Conservation (phyloP, 2,888 invertebrate genomes). For the Hirtodrosophila confusa region DNA sequence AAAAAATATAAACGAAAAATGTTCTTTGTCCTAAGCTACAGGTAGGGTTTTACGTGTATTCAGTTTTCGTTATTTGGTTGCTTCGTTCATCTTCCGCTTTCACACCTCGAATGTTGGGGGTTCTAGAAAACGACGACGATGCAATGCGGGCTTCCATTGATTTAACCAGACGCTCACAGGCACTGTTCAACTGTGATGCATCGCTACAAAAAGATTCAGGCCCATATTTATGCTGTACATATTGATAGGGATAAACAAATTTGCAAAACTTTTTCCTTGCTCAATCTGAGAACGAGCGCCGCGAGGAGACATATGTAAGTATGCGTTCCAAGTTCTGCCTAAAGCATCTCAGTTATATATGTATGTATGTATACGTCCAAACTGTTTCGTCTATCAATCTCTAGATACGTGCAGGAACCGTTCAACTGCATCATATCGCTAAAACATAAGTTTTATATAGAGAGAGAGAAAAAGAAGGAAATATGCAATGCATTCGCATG, state of each 20-base stretch:
- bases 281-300: slow-evolving; percentile 6
- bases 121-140: background rate
- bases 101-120: background rate
- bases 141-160: slow-evolving; percentile 20
- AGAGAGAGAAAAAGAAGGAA: slow-evolving; percentile 14
- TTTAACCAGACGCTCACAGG: slow-evolving; percentile 64
- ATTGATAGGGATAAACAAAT: slow-evolving; percentile 23
- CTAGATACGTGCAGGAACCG: slow-evolving; percentile 53
- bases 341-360: too few species aligned
- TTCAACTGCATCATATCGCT: slow-evolving; percentile 58
- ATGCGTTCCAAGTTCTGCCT: slow-evolving; percentile 12
- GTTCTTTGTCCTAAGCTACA: slow-evolving; percentile 50
- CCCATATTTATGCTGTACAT: slow-evolving; percentile 49
- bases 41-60: slow-evolving; percentile 33
- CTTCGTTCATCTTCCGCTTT: slow-evolving; percentile 15
- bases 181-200: slow-evolving; percentile 73
- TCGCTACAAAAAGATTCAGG: slow-evolving; percentile 66
- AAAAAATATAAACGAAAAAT: slow-evolving; percentile 61
- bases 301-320: slow-evolving; percentile 1
- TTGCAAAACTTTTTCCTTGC: slow-evolving; percentile 57
- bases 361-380: slow-evolving; percentile 8
- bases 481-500: slow-evolving; percentile 5
- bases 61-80: slow-evolving; percentile 2
- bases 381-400: slow-evolving; percentile 33
- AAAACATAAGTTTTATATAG: slow-evolving; percentile 37